Base-by-base conservation (phyloP, 2,113 vertebrate genomes). In the Sarotherodon lohbergeri region DNA sequence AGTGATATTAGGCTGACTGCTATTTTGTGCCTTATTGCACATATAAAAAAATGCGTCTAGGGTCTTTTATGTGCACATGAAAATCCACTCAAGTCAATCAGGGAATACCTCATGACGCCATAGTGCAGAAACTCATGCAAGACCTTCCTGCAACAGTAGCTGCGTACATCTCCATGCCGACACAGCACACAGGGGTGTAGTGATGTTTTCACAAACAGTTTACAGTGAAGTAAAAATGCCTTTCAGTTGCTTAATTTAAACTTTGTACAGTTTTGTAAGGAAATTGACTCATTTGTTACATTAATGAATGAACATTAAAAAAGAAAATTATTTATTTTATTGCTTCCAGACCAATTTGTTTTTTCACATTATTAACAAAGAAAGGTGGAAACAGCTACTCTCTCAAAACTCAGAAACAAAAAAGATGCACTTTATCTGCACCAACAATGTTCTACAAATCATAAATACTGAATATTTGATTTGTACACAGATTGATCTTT, bases 241-340 rank as follows among this genome's bases (percentile, higher is more conserved):
- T 66, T 66, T 80, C 36, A 11, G 32, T 19, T 82, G n/a, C 24
- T 84, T 90, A 61, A 91, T 90, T 94, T 94, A 94, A 93, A 61
- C 88, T 83, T 79, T 95, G 90, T 94, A 93, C 86, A 94, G 86
- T 93, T 94, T 91, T 94, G 17, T 94, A 92, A 81, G 55, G 11
- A 73, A 85, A 81, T 43, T 1, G 16, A 54, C 39, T 73, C 13
- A 41, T 82, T 87, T 93, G 83, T 87, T 79, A 90, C 48, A 86
- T 66, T 90, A 91, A 76, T 19, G 43, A 76, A 91, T 71, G 29
- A 84, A 83, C 52, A 90, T 88, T 76, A 63, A 91, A 92, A 84
- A 52, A 2, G 22, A 48, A 36, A 9, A 12, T 5, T 27, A 11
- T 57, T 87, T 78, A 11, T 84, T 78, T 78, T 41, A 71, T 81